Evolutionary conservation across 2,113 vertebrate genomes (phyloP).

Genomic region (Archilochus colubris): DNA sequence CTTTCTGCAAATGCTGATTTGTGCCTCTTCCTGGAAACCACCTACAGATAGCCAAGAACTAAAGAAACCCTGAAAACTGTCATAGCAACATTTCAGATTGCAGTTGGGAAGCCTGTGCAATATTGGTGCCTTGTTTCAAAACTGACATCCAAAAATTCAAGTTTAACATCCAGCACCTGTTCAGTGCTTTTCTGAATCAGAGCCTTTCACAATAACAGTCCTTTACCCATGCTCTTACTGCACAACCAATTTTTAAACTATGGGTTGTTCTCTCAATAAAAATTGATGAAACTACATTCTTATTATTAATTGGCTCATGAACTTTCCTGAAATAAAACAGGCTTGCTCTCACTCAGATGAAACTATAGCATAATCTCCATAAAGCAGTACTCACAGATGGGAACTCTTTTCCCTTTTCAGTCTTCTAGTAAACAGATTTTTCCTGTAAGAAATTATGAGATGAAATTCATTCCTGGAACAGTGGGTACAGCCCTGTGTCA

Average conservation of each 20-base stretch:
- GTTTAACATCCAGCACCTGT: conserved; percentile 35
- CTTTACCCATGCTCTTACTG: background rate
- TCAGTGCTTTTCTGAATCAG: background rate
- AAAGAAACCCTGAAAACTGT: conserved; percentile 51
- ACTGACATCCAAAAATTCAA: conserved; percentile 43
- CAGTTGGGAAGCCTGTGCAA: conserved; percentile 39
- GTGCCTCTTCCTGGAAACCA: conserved; percentile 33
- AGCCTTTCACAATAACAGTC: background rate
- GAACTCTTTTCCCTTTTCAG: background rate
- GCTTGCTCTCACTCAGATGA: background rate
- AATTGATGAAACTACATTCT: background rate
- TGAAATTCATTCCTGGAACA: conserved; percentile 36
- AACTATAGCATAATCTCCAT: background rate
- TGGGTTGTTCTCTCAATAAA: background rate
- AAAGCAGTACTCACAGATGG: conserved; percentile 21
- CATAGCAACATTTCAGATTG: conserved; percentile 51
- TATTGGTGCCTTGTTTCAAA: conserved; percentile 31
- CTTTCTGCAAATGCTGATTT: background rate
- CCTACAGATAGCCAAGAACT: conserved; percentile 40
- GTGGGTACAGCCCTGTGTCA: background rate
- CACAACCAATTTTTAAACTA: background rate
- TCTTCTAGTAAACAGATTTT: conserved; percentile 59
- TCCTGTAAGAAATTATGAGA: background rate
- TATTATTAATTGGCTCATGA: background rate
- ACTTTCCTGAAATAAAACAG: background rate